Evolutionary conservation across 2,797 vertebrate species (phyloP).

Genomic region (Vespertilio murinus): DNA sequence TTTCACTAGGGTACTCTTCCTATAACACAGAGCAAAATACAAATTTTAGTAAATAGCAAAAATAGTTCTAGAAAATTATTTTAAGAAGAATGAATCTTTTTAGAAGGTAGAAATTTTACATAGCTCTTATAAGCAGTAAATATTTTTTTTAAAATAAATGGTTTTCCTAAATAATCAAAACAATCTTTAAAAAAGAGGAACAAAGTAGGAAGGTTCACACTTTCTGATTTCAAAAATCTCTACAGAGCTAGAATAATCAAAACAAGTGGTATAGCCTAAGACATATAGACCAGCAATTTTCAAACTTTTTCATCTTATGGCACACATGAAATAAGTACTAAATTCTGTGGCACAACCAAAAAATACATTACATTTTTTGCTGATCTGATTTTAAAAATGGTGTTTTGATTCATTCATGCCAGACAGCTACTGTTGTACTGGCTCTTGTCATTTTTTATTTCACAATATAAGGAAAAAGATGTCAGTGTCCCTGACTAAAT

Average conservation of each 20-base stretch:
- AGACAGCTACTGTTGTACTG: neutral
- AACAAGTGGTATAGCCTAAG: neutral
- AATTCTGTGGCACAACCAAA: neutral
- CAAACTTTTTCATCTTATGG: neutral
- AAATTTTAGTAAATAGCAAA: conserved; percentile 11
- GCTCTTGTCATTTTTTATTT: neutral
- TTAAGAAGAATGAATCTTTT: conserved; percentile 4
- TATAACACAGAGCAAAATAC: conserved; percentile 72
- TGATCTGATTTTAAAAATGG: neutral
- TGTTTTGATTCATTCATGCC: neutral
- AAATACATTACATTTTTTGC: neutral
- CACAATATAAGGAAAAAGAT: neutral
- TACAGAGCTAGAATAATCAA: conserved; percentile 5
- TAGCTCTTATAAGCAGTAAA: conserved; percentile 12
- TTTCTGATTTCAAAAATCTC: conserved; percentile 50
- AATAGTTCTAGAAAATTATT: conserved; percentile 32
- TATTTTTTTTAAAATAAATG: neutral
- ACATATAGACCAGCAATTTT: neutral
- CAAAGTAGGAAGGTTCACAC: neutral
- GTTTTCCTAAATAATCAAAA: neutral
- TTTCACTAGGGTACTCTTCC: conserved; percentile 85
- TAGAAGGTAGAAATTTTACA: conserved; percentile 33
- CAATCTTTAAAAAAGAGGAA: neutral
- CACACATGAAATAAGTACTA: neutral
- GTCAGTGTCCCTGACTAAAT: neutral